Evolutionary conservation across 30 jellyfish, hydroid and myxozoan genomes (phyloP).

Genomic region (Turritopsis dohrnii): DNA sequence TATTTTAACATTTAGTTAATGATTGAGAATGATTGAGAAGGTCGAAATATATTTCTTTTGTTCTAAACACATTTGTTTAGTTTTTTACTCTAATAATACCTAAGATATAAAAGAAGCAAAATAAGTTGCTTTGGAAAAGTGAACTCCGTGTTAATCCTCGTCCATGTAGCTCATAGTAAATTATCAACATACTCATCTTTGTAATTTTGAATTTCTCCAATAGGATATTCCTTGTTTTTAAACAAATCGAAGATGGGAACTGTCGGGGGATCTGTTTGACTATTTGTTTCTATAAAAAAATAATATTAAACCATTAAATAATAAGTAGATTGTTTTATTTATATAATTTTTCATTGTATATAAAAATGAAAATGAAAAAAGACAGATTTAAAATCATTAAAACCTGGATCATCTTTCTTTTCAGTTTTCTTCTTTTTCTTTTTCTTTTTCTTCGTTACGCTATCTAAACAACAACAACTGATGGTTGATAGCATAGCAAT

Average conservation of each 20-base stretch:
- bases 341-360: background rate
- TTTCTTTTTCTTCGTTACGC: background rate
- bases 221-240: constrained; percentile 71
- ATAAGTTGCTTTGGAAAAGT: no score
- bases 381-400: background rate
- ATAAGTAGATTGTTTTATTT: no score
- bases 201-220: constrained; percentile 79
- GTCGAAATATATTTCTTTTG: no score
- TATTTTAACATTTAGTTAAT: no score
- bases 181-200: constrained; percentile 64
- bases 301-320: no score
- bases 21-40: no score
- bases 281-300: no score
- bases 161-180: background rate
- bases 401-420: background rate
- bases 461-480: background rate
- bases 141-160: background rate
- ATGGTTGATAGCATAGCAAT: background rate
- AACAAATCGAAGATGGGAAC: constrained; percentile 73
- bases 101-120: no score
- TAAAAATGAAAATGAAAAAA: background rate
- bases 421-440: constrained; percentile 12
- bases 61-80: no score
- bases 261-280: constrained; percentile 96
- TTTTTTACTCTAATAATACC: no score